Evolutionary conservation across 2,797 vertebrate species (phyloP), one percentile per base, ranked within the genome.

Genomic region (Morus bassanus): DNA sequence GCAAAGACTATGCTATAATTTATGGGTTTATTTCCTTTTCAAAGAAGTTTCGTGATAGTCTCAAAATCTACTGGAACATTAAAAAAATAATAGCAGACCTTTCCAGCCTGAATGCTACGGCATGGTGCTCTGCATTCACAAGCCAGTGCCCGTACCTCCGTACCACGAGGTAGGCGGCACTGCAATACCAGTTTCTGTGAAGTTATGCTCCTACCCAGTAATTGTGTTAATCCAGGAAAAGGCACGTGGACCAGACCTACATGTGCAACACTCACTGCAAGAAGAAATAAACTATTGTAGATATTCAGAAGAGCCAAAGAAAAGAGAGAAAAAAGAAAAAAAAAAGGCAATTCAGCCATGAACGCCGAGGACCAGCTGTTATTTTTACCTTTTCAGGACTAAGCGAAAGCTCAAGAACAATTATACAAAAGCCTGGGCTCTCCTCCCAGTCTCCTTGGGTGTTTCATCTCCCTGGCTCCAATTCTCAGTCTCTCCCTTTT

Each of bases 1-100:
- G 95, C 91, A 95, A 93, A 97, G 91, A 87, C 85, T 91, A 11
- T 27, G 63, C 93, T 76, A 54, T 92, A 95, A 93, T 96, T 85
- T 93, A 82, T 79, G 90, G 83, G 63, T 60, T 91, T 95, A 89
- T 75, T 88, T 86, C 48, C 56, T 91, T 96, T 67, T 31, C 78
- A 95, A 96, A 97, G 95, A 96, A 96, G 85, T 89, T 90, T 77
- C 80, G 83, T 89, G 87, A 83, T 95, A 33, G 72, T 31, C 88
- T 89, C 85, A 48, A 91, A 89, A 89, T 70, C 87, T 4, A 37
- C 22, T 8, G 18, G 89, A 95, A 91, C 94, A 95, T 85, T 88
- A 90, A 96, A 81, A 67, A 77, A 91, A 30, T 7, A 63, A 61
- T 9, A 59, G 45, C 28, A 31, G 79, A 76, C 73, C 28, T 88